Evolutionary conservation across 2,797 vertebrate species (phyloP).

Genomic region (Acanthiza pusilla): DNA sequence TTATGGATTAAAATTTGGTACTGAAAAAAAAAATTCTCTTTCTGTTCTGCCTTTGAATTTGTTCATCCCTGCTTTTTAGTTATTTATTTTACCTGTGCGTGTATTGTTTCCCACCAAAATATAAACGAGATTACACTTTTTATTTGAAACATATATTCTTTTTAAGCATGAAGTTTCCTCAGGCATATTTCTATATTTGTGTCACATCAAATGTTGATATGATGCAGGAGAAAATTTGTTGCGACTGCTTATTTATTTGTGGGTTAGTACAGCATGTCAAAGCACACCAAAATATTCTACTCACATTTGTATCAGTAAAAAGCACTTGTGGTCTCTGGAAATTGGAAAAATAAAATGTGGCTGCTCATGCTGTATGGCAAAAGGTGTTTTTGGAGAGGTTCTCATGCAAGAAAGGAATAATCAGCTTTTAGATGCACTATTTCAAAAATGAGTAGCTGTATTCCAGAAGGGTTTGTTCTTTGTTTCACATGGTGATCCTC

Average conservation of each 20-base stretch:
- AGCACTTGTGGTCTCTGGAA: not conserved
- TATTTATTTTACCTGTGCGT: conserved; percentile 54
- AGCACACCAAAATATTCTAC: not conserved
- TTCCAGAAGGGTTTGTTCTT: not conserved
- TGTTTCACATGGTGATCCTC: not conserved
- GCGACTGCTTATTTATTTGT: conserved; percentile 47
- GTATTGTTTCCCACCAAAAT: conserved; percentile 41
- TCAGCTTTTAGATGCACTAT: not conserved
- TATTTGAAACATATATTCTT: conserved; percentile 55
- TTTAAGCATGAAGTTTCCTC: conserved; percentile 42
- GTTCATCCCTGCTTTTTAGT: conserved; percentile 39
- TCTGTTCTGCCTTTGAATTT: conserved; percentile 38
- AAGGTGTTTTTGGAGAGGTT: not conserved
- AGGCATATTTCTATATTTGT: conserved; percentile 60
- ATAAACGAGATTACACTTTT: conserved; percentile 14
- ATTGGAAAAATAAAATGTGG: not conserved
- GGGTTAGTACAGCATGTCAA: conserved; percentile 12
- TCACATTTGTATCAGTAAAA: conserved; percentile 4
- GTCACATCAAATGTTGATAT: conserved; percentile 52
- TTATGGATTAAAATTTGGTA: conserved; percentile 31
- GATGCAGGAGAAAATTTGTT: conserved; percentile 9
- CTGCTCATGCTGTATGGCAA: not conserved
- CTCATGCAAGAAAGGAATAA: not conserved
- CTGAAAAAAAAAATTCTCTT: conserved; percentile 25
- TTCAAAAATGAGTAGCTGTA: not conserved